Percentiles rank a stretch among this genome's conserved stretches.
Evolutionary conservation across 2,797 vertebrate species (phyloP).

Genomic region (Peromyscus aztecus): DNA sequence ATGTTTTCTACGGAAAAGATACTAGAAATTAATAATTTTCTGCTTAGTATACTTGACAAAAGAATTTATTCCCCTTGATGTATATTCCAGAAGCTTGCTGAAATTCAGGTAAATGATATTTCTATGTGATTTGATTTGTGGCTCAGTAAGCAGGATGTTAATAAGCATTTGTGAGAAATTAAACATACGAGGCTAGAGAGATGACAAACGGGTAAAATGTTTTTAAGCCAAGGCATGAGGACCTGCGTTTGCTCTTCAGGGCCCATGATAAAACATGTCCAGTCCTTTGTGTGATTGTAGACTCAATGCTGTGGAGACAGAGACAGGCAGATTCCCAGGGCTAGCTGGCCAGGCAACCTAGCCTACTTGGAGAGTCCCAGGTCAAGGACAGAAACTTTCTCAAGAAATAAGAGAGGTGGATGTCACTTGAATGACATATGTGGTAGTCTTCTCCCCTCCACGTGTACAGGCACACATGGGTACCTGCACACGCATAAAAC

Average conservation of each 20-base stretch:
- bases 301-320: not conserved
- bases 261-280: not conserved
- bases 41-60: not conserved
- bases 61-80: not conserved
- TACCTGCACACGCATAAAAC: not conserved
- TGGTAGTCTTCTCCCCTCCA: not conserved
- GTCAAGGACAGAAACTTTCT: not conserved
- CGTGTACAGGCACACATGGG: not conserved
- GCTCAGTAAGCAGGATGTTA: not conserved
- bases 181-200: not conserved
- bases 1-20: not conserved
- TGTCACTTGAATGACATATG: not conserved
- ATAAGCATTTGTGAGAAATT: not conserved
- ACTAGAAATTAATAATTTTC: constrained; percentile 23
- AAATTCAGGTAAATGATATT: not conserved
- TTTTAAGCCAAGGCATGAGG: not conserved
- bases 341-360: not conserved
- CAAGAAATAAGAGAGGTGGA: not conserved
- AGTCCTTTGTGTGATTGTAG: not conserved
- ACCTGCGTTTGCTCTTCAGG: too few species aligned
- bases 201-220: not conserved
- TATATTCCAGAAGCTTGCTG: not conserved
- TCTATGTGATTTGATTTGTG: not conserved
- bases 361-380: not conserved
- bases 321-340: not conserved